Evolutionary conservation across 2,888 invertebrate genomes (phyloP).

Genomic region (Ganaspis brasiliensis): DNA sequence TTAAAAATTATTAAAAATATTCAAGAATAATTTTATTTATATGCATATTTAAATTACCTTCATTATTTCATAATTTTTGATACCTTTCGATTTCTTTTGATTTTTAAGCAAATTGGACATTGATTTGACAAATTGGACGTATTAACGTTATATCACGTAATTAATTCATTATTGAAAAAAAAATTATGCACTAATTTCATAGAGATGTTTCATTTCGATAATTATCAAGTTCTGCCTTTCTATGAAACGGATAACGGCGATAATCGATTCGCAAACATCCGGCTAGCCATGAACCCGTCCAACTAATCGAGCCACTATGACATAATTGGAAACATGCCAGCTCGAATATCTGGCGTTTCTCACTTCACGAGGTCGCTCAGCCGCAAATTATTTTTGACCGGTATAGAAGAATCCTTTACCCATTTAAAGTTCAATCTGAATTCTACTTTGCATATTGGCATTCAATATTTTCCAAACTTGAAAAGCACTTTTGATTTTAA

Average conservation of each 20-base stretch:
- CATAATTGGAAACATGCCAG: slow-evolving; percentile 52
- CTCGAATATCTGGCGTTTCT: slow-evolving; percentile 41
- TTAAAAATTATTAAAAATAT: too few relatives aligned
- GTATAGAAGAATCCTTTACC: background rate
- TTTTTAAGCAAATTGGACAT: too few relatives aligned
- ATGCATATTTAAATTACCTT: too few relatives aligned
- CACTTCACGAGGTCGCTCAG: slow-evolving; percentile 8
- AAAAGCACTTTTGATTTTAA: background rate
- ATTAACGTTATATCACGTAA: too few relatives aligned
- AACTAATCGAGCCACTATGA: slow-evolving; percentile 49
- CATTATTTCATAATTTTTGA: too few relatives aligned
- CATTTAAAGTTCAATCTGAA: background rate
- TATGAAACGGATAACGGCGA: slow-evolving; percentile 29
- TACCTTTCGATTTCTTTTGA: too few relatives aligned
- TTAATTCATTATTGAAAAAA: background rate
- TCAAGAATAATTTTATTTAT: too few relatives aligned
- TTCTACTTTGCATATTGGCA: slow-evolving; percentile 4
- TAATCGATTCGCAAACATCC: slow-evolving; percentile 48
- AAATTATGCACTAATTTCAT: background rate
- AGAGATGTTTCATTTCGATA: slow-evolving; percentile 6
- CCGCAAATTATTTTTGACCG: slow-evolving; percentile 14
- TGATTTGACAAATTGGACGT: too few relatives aligned
- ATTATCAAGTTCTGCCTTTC: slow-evolving; percentile 2
- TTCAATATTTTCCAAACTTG: slow-evolving; percentile 1
- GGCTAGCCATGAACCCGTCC: slow-evolving; percentile 46